Evolutionary conservation across 2,797 vertebrate genomes (phyloP).

Genomic region (Furcifer pardalis): DNA sequence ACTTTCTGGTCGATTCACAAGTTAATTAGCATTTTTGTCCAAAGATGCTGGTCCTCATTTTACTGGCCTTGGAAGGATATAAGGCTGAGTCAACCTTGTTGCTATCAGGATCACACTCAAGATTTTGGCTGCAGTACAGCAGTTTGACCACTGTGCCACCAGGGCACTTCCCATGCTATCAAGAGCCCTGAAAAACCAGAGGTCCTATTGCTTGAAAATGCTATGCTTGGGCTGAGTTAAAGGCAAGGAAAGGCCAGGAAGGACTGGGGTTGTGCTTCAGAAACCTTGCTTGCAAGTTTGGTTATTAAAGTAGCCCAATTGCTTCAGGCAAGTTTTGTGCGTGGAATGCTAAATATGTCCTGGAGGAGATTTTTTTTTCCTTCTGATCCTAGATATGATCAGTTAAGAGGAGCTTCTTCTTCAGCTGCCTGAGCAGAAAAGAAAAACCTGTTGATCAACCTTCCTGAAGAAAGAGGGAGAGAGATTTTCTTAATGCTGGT

Average conservation of each 20-base stretch:
- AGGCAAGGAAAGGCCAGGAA: not conserved
- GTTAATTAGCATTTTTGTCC: too few relatives aligned
- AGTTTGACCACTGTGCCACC: too few relatives aligned
- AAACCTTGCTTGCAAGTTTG: not conserved
- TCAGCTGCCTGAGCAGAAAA: not conserved
- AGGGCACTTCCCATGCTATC: too few relatives aligned
- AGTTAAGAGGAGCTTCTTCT: too few relatives aligned
- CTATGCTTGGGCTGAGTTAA: not conserved
- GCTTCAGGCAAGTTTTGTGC: not conserved
- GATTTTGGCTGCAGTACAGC: too few relatives aligned
- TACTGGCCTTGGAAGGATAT: too few relatives aligned
- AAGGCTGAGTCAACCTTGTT: too few relatives aligned
- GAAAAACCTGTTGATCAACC: conserved; percentile 33
- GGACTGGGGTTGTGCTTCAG: not conserved
- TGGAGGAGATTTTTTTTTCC: conserved; percentile 18
- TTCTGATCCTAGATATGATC: conserved; percentile 3
- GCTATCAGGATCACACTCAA: too few relatives aligned
- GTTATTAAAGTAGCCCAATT: not conserved
- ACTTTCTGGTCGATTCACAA: too few relatives aligned
- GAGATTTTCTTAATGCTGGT: not conserved
- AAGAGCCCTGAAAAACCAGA: too few relatives aligned
- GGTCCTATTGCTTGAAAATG: too few relatives aligned
- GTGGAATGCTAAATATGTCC: conserved; percentile 4
- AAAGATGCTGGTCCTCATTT: too few relatives aligned
- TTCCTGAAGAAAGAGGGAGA: not conserved